Percentiles rank a stretch among this genome's conserved stretches.
These are phyloP conservation scores for Camponotus pennsylvanicus DNA, from an alignment of 1,140 invertebrate genomes.

Conservation along the genomic window DNA sequence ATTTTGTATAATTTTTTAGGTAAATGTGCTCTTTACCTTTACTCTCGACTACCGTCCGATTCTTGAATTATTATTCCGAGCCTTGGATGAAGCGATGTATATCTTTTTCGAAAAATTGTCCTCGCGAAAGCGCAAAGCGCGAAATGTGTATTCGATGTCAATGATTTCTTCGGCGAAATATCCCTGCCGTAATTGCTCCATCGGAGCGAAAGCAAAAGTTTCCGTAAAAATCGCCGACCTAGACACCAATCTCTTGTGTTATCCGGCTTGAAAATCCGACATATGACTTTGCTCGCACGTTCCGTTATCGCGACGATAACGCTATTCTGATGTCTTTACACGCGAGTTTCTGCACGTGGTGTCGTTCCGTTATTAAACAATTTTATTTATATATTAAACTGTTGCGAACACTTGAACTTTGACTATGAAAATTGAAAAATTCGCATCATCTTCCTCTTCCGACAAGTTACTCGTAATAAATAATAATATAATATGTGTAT, in stretches of 20 bases:
- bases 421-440: not conserved
- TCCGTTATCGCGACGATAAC: constrained; percentile 55
- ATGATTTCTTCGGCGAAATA: not conserved
- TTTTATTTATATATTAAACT: not conserved
- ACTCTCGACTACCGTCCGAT: too few species aligned
- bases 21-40: too few species aligned
- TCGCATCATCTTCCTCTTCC: constrained; percentile 2
- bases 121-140: not conserved
- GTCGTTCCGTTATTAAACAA: constrained; percentile 3
- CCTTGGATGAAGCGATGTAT: not conserved
- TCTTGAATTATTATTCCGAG: not conserved
- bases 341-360: constrained; percentile 45
- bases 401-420: not conserved
- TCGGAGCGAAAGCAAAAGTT: constrained; percentile 76
- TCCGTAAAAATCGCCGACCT: constrained; percentile 66
- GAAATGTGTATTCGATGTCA: not conserved
- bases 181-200: not conserved
- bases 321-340: constrained; percentile 15
- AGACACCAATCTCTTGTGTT: constrained; percentile 69
- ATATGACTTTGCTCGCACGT: constrained; percentile 31
- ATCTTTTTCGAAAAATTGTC: not conserved
- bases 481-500: not conserved
- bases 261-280: constrained; percentile 56
- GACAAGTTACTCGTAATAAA: constrained; percentile 24
- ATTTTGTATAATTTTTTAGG: not conserved